phyloP scores from a whole-genome alignment of 2,113 vertebrate species.

The Python bivittatus region DNA sequence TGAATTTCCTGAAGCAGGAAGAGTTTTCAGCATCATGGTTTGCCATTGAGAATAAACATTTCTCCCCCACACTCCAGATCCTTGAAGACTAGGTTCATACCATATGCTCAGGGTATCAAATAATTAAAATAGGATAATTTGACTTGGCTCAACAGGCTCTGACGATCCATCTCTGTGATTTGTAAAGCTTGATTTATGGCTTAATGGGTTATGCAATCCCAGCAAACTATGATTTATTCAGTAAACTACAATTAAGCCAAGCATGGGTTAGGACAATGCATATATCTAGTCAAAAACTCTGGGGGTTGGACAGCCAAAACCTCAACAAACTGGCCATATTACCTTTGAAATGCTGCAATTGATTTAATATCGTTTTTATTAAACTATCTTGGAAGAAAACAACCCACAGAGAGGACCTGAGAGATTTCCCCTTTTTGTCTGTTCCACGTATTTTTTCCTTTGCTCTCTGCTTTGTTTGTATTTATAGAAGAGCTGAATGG shows the following conservation, averaged over 20 bases:
- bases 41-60: background rate
- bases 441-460: background rate
- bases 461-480: background rate
- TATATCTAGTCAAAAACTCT: background rate
- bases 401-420: background rate
- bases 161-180: background rate
- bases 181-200: background rate
- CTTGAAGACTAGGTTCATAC: background rate
- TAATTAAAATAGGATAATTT: background rate
- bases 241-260: background rate
- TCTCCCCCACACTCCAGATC: background rate
- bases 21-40: background rate
- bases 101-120: background rate
- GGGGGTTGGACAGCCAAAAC: background rate
- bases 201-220: background rate
- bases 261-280: background rate
- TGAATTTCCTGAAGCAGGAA: background rate
- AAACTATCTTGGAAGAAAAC: constrained; percentile 11
- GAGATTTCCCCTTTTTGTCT: background rate
- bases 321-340: background rate
- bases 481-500: background rate
- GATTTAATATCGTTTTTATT: background rate
- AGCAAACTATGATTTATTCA: background rate
- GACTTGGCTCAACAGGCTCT: background rate
- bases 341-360: background rate